Conservation (phyloP, 1,140 invertebrate genomes). For the Plodia interpunctella region DNA sequence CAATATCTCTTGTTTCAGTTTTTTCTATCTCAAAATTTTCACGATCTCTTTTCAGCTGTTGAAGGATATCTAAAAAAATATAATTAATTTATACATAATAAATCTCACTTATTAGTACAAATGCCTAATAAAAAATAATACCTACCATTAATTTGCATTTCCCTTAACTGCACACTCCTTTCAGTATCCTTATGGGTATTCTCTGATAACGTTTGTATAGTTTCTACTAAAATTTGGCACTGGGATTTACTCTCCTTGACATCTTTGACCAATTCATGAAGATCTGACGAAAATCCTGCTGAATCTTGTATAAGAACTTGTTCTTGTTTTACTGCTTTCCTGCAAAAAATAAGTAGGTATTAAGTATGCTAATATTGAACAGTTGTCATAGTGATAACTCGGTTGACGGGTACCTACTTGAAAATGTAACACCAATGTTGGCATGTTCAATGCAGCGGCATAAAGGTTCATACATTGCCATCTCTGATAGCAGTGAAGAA, state of each 20-base stretch:
- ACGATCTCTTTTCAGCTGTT: conserved; percentile 54
- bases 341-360: conserved; percentile 18
- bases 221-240: conserved; percentile 43
- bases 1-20: conserved; percentile 48
- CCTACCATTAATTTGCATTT: conserved; percentile 60
- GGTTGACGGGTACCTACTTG: no score
- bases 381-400: no score
- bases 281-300: conserved; percentile 47
- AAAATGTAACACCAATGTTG: no score
- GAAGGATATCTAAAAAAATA: conserved; percentile 49
- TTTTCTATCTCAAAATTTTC: conserved; percentile 64
- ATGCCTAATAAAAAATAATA: conserved; percentile 17
- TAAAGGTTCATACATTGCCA: no score
- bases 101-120: not conserved
- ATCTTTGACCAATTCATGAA: conserved; percentile 44
- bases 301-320: conserved; percentile 60
- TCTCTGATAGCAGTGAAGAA: no score
- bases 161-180: conserved; percentile 47
- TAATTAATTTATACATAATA: not conserved
- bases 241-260: conserved; percentile 51
- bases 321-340: conserved; percentile 65
- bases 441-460: no score
- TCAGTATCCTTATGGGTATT: conserved; percentile 39
- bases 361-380: not conserved
- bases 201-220: conserved; percentile 40